phyloP scores from a whole-genome alignment of 2,888 invertebrate species.

The Pharmacophagus antenor region DNA sequence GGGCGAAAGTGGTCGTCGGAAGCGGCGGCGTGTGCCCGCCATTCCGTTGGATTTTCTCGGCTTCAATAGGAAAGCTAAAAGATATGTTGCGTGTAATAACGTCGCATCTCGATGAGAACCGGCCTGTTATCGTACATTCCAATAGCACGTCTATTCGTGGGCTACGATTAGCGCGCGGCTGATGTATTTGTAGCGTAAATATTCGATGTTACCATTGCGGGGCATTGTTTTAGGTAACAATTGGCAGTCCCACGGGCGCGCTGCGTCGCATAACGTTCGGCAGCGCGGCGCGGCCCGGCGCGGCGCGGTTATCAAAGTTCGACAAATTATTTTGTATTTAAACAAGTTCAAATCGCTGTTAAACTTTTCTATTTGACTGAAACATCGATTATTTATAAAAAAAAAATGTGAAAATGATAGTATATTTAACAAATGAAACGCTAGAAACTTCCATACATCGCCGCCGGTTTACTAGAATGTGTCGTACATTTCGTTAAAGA shows the following conservation, averaged over 20 bases:
- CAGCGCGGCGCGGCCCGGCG: too few relatives aligned
- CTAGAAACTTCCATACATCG: too few relatives aligned
- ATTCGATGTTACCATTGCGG: not conserved
- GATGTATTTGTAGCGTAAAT: slow-evolving; percentile 1
- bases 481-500: too few relatives aligned
- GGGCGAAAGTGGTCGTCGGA: slow-evolving; percentile 75
- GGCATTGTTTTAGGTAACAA: not conserved
- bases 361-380: too few relatives aligned
- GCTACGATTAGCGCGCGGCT: slow-evolving; percentile 6
- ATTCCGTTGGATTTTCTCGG: slow-evolving; percentile 42
- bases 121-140: slow-evolving; percentile 19
- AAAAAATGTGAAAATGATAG: too few relatives aligned
- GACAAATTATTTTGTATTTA: too few relatives aligned
- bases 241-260: not conserved
- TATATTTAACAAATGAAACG: too few relatives aligned
- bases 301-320: too few relatives aligned
- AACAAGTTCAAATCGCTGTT: too few relatives aligned
- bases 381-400: too few relatives aligned
- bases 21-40: slow-evolving; percentile 48
- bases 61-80: slow-evolving; percentile 37
- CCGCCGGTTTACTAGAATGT: too few relatives aligned
- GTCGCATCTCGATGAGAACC: slow-evolving; percentile 14
- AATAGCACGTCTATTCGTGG: slow-evolving; percentile 7
- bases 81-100: slow-evolving; percentile 4
- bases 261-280: not conserved